Percentiles rank a stretch among this genome's conserved stretches.
Evolutionary conservation across 2,888 invertebrate genomes (phyloP).

Genomic region (Synanthedon formicaeformis): DNA sequence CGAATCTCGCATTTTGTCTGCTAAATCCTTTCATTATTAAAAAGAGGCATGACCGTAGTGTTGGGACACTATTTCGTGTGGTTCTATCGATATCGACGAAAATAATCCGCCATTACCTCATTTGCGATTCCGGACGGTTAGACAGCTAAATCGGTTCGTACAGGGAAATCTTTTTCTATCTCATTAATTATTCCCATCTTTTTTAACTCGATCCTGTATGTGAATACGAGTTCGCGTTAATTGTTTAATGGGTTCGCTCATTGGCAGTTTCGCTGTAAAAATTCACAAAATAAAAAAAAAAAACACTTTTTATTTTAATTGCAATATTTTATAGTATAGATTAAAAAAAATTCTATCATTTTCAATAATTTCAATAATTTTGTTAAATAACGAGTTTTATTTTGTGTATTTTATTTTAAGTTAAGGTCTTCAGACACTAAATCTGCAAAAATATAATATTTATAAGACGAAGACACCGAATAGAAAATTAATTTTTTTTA

Average conservation of each 20-base stretch:
- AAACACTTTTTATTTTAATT: too few species aligned
- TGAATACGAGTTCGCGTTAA: conserved; percentile 12
- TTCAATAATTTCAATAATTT: too few species aligned
- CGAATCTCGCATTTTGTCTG: conserved; percentile 39
- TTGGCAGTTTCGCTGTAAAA: not conserved
- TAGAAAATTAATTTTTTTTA: too few species aligned
- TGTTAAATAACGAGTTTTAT: too few species aligned
- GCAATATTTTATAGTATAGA: too few species aligned
- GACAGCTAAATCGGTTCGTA: conserved; percentile 21
- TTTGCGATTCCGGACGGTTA: conserved; percentile 27
- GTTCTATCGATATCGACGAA: conserved; percentile 28
- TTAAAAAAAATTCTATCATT: too few species aligned
- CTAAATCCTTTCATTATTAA: conserved; percentile 65
- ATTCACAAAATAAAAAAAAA: too few species aligned
- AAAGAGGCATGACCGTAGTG: conserved; percentile 49
- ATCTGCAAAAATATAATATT: too few species aligned
- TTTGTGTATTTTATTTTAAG: too few species aligned
- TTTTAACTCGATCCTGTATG: conserved; percentile 5
- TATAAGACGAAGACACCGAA: too few species aligned
- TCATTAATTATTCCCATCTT: conserved; percentile 6
- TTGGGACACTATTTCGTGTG: conserved; percentile 14
- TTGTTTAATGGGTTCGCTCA: conserved; percentile 20
- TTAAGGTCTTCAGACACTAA: too few species aligned
- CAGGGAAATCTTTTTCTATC: conserved; percentile 40
- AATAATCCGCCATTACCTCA: conserved; percentile 16